Evolutionary conservation across 2,888 invertebrate species (phyloP).

Genomic region (Lithodes maja): DNA sequence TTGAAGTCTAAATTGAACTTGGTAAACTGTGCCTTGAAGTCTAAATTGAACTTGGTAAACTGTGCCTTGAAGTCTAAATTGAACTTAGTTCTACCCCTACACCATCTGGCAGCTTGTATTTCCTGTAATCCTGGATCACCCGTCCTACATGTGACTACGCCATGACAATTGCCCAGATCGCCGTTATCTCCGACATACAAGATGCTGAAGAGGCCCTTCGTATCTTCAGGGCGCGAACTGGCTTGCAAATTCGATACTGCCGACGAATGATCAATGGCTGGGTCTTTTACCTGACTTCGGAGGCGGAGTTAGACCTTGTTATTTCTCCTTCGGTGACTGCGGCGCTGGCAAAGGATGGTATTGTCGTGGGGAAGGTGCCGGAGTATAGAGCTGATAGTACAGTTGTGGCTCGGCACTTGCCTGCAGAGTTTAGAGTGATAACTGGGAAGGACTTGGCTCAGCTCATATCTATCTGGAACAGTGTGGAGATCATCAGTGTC

Average conservation of each 20-base stretch:
- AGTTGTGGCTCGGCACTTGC: not conserved
- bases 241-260: not conserved
- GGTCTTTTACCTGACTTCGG: constrained; percentile 3
- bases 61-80: no score
- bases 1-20: no score
- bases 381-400: constrained; percentile 17
- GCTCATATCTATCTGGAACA: not conserved
- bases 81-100: no score
- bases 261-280: not conserved
- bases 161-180: not conserved
- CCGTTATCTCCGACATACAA: not conserved
- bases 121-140: no score
- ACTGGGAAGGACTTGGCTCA: not conserved
- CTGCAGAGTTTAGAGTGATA: not conserved
- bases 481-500: not conserved
- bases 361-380: not conserved
- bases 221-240: not conserved
- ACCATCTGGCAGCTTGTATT: no score
- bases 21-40: no score
- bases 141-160: not conserved
- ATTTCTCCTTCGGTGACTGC: constrained; percentile 15
- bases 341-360: constrained; percentile 5
- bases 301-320: not conserved
- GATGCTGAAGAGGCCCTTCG: not conserved
- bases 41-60: no score